These are phyloP conservation scores for Chelonus formosanus DNA, from an alignment of 2,888 invertebrate species.

Conservation along the genomic window DNA sequence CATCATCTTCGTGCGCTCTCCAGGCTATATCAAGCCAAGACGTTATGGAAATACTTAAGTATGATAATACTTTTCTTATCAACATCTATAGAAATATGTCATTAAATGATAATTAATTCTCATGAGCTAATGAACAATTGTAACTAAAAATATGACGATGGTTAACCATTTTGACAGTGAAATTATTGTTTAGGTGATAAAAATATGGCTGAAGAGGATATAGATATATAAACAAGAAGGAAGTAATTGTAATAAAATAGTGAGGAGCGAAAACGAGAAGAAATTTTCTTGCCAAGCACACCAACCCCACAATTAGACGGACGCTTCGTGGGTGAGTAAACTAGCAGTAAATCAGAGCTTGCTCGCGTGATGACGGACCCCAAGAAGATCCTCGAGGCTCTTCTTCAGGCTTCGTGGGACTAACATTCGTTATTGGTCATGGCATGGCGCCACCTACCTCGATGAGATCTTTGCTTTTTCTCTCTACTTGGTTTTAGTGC, in stretches of 20 bases:
- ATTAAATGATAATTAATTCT: too few species aligned
- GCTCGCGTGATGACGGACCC: conserved; percentile 53
- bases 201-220: conserved; percentile 1
- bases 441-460: conserved; percentile 46
- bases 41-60: background rate
- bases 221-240: background rate
- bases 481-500: conserved; percentile 14
- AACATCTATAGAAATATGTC: too few species aligned
- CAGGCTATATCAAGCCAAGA: background rate
- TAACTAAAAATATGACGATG: background rate
- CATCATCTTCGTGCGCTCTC: conserved; percentile 20
- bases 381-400: conserved; percentile 30
- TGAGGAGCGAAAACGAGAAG: conserved; percentile 3
- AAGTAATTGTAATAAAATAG: conserved; percentile 3
- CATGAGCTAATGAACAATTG: too few species aligned
- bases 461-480: conserved; percentile 29
- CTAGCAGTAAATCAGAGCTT: conserved; percentile 56
- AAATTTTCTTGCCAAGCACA: conserved; percentile 24
- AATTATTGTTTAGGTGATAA: conserved; percentile 45
- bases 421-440: conserved; percentile 42
- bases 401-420: conserved; percentile 32
- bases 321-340: conserved; percentile 60
- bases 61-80: too few species aligned
- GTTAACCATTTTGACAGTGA: conserved; percentile 1
- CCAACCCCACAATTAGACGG: conserved; percentile 59